Evolutionary conservation across 2,113 vertebrate genomes (phyloP).

Genomic region (Macaca fascicularis): T2T-MFA8v1.1 NC_088375.1:156766501-156767000

Average conservation of each 20-base stretch:
- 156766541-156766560: neutral
- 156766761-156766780: neutral
- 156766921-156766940: conserved; percentile 92
- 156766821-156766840: neutral
- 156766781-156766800: neutral
- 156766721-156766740: neutral
- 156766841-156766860: conserved; percentile 83
- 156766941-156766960: conserved; percentile 36
- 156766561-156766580: neutral
- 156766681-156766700: neutral
- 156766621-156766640: neutral
- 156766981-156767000: neutral
- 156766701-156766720: neutral
- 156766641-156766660: neutral
- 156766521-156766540: neutral
- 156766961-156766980: conserved; percentile 47
- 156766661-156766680: neutral
- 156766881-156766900: conserved; percentile 97
- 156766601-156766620: neutral
- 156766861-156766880: conserved; percentile 96
- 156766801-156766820: neutral
- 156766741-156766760: neutral
- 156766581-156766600: conserved; percentile 26
- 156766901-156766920: conserved; percentile 93
- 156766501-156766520: conserved; percentile 40